Evolutionary conservation across 1,140 invertebrate genomes (phyloP).

Genomic region (Zaprionus davidi): DNA sequence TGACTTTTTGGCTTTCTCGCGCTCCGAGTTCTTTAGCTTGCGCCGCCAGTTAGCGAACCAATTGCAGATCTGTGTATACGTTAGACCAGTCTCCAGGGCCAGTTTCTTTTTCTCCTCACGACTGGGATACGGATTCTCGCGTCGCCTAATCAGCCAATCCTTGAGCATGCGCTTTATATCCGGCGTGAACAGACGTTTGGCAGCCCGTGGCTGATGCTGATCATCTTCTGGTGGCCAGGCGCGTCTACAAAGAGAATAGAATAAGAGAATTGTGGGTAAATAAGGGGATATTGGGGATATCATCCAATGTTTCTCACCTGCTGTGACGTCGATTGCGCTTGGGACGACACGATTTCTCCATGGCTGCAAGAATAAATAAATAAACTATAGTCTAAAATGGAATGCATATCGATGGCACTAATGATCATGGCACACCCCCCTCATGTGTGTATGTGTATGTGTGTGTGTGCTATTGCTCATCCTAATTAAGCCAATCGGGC

Average conservation of each 20-base stretch:
- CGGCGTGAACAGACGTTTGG: slow-evolving; percentile 89
- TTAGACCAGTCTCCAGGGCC: slow-evolving; percentile 88
- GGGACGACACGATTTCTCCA: slow-evolving; percentile 84
- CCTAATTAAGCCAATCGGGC: slow-evolving; percentile 50
- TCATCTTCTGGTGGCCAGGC: slow-evolving; percentile 80
- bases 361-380: slow-evolving; percentile 38
- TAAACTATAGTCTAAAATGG: slow-evolving; percentile 13
- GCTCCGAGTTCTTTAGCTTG: slow-evolving; percentile 89
- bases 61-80: slow-evolving; percentile 91
- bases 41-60: slow-evolving; percentile 91
- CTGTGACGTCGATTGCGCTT: slow-evolving; percentile 86
- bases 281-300: background rate
- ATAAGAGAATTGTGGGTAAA: too few species aligned
- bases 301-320: slow-evolving; percentile 52
- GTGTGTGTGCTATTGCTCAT: slow-evolving; percentile 39
- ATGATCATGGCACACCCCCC: slow-evolving; percentile 23
- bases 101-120: slow-evolving; percentile 89
- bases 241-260: slow-evolving; percentile 65
- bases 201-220: slow-evolving; percentile 85
- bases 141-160: slow-evolving; percentile 88
- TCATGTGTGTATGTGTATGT: background rate
- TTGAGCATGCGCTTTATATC: slow-evolving; percentile 90
- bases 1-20: slow-evolving; percentile 87
- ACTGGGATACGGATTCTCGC: slow-evolving; percentile 90
- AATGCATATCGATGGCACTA: slow-evolving; percentile 18